Conservation (phyloP, 2,888 invertebrate genomes). For the Helicoverpa assulta region DNA sequence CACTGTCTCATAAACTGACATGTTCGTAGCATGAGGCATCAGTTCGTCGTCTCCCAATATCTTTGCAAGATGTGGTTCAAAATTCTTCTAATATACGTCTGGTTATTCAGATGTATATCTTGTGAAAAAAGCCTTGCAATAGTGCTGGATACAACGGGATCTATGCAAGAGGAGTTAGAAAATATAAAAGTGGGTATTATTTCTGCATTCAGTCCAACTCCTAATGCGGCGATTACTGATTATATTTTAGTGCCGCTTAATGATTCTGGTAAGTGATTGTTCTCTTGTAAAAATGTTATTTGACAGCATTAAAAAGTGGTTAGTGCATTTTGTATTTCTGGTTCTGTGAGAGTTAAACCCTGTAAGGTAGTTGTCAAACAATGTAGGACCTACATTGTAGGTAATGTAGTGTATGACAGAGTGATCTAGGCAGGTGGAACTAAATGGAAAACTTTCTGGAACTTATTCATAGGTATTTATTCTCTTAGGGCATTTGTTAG, state of each 20-base stretch:
- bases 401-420: no score
- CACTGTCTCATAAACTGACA: background rate
- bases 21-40: background rate
- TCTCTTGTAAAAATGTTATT: no score
- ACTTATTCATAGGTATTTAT: no score
- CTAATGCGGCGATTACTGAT: conserved; percentile 53
- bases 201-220: conserved; percentile 35
- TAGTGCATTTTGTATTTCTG: no score
- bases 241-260: conserved; percentile 69
- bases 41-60: conserved; percentile 8
- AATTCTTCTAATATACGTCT: conserved; percentile 22
- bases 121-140: conserved; percentile 73
- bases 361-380: no score
- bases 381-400: no score
- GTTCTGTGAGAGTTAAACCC: no score
- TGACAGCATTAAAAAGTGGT: no score
- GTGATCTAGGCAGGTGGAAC: no score
- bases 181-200: conserved; percentile 69
- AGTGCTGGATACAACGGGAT: conserved; percentile 74
- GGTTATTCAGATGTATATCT: conserved; percentile 7
- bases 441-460: no score
- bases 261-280: conserved; percentile 65
- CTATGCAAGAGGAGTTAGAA: conserved; percentile 73
- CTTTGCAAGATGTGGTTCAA: conserved; percentile 52
- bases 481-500: no score